phyloP scores from a whole-genome alignment of 2,113 vertebrate genomes.

The Callochromis pleurospilus region DNA sequence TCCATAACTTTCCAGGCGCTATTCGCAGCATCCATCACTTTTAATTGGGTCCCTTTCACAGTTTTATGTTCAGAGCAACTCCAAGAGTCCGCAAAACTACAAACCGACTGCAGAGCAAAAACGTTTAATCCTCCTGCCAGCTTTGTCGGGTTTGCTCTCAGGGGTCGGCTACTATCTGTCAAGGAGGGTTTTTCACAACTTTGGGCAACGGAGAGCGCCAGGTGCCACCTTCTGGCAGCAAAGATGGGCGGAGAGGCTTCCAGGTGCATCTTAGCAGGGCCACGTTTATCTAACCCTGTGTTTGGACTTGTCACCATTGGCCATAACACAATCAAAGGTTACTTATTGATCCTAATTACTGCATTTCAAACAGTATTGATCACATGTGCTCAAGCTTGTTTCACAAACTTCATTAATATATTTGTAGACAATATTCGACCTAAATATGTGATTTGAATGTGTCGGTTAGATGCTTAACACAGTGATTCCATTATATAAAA shows the following conservation, averaged over 20 bases:
- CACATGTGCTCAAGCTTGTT: not conserved
- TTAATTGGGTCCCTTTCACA: not conserved
- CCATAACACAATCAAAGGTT: not conserved
- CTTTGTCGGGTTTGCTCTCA: not conserved
- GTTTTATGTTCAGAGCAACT: not conserved
- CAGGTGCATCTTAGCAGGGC: not conserved
- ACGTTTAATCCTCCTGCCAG: not conserved
- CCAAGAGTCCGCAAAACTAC: not conserved
- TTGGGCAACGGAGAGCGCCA: not conserved
- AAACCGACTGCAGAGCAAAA: not conserved
- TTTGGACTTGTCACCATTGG: not conserved
- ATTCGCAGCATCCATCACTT: not conserved
- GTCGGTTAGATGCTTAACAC: not conserved
- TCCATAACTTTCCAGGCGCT: not conserved
- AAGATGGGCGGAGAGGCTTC: fast-evolving
- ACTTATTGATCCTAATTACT: not conserved
- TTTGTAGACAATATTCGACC: not conserved
- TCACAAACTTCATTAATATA: not conserved
- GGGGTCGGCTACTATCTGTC: fast-evolving
- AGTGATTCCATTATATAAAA: not conserved
- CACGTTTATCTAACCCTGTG: not conserved
- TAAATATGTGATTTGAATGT: not conserved
- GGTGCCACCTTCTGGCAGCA: not conserved
- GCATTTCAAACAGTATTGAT: not conserved
- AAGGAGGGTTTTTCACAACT: not conserved